Evolutionary conservation across 2,113 vertebrate genomes (phyloP).

Genomic region (Coryphaenoides rupestris): DNA sequence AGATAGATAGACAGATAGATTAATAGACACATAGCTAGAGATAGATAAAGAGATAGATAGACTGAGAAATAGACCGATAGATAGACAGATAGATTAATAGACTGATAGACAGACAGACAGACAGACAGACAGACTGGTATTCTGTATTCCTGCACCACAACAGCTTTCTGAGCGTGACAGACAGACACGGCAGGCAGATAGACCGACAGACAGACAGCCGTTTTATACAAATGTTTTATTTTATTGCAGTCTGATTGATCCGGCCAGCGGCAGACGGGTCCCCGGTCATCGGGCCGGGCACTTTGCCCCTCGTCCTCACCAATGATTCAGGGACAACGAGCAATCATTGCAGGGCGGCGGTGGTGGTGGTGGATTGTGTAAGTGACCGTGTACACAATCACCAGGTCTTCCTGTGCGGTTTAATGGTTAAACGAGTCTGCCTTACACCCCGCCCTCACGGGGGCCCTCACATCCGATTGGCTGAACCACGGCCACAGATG

Average conservation of each 20-base stretch:
- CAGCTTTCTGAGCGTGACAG: too few relatives aligned
- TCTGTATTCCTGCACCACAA: too few relatives aligned
- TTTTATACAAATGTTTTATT: conserved; percentile 36
- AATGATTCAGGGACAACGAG: conserved; percentile 30
- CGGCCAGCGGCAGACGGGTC: neutral
- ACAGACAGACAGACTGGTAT: too few relatives aligned
- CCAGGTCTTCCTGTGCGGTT: conserved; percentile 17
- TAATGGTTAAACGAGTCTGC: conserved; percentile 33
- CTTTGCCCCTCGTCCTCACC: conserved; percentile 13
- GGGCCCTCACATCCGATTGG: too few relatives aligned
- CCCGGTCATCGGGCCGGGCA: neutral
- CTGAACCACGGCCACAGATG: conserved; percentile 28
- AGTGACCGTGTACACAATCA: neutral
- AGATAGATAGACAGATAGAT: too few relatives aligned
- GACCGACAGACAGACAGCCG: neutral
- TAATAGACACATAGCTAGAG: too few relatives aligned
- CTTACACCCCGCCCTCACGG: too few relatives aligned
- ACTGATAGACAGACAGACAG: too few relatives aligned
- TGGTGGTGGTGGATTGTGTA: conserved; percentile 10
- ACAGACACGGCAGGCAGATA: too few relatives aligned
- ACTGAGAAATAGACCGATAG: too few relatives aligned
- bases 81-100: too few relatives aligned
- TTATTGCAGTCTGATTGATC: conserved; percentile 10
- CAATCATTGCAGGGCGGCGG: conserved; percentile 32
- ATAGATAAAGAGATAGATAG: too few relatives aligned